These are phyloP conservation scores for Tangara arthus DNA, from an alignment of 2,797 vertebrate species.

Conservation along the genomic window DNA sequence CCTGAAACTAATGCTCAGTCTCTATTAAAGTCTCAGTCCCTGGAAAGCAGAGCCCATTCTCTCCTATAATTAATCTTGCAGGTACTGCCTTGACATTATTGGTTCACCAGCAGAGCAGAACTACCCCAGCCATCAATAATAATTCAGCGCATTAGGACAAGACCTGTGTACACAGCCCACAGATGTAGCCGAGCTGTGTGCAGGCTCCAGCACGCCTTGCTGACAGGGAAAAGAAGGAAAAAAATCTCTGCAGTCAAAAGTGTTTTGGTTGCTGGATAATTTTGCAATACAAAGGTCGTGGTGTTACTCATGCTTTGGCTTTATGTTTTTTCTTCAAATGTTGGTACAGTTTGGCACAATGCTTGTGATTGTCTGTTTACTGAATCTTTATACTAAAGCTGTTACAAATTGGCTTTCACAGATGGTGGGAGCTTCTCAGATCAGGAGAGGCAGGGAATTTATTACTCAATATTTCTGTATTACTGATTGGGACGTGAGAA, in stretches of 20 bases:
- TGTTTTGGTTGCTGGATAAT: slow-evolving; percentile 67
- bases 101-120: slow-evolving; percentile 84
- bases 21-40: slow-evolving; percentile 78
- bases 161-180: slow-evolving; percentile 55
- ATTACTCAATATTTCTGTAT: slow-evolving; percentile 84
- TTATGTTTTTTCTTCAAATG: slow-evolving; percentile 62
- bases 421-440: slow-evolving; percentile 79
- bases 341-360: slow-evolving; percentile 70
- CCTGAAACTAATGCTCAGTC: slow-evolving; percentile 79
- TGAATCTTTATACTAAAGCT: slow-evolving; percentile 79
- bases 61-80: slow-evolving; percentile 83
- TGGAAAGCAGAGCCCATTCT: slow-evolving; percentile 76
- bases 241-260: slow-evolving; percentile 41
- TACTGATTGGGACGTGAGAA: slow-evolving; percentile 79
- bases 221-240: not conserved
- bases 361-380: slow-evolving; percentile 78
- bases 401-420: slow-evolving; percentile 84
- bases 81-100: slow-evolving; percentile 83
- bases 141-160: slow-evolving; percentile 77
- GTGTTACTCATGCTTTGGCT: slow-evolving; percentile 69
- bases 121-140: slow-evolving; percentile 82
- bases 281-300: slow-evolving; percentile 61
- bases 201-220: slow-evolving; percentile 35
- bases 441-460: slow-evolving; percentile 78
- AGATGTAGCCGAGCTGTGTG: slow-evolving; percentile 55